phyloP scores from a whole-genome alignment of 2,888 invertebrate species.

The Drosophila percnosoma region DNA sequence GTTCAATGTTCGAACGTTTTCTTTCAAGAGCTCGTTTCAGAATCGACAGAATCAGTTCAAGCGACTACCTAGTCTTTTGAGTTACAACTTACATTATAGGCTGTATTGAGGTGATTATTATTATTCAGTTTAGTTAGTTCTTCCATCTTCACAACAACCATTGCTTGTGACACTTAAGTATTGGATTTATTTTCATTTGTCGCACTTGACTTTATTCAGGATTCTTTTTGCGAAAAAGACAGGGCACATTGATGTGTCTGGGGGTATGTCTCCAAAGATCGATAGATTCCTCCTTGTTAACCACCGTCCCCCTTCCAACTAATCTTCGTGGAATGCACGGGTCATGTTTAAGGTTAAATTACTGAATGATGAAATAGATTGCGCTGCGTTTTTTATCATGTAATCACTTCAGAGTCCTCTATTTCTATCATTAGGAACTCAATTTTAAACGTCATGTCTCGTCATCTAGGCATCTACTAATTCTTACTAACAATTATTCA shows the following conservation, averaged over 20 bases:
- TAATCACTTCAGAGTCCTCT: background rate
- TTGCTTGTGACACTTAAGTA: background rate
- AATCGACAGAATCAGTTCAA: background rate
- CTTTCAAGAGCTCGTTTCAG: background rate
- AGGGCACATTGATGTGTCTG: background rate
- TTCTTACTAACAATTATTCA: background rate
- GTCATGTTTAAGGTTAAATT: background rate
- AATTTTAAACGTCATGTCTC: background rate
- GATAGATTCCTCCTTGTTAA: no score
- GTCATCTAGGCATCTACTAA: background rate
- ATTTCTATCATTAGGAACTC: background rate
- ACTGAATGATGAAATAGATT: background rate
- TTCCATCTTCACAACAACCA: background rate
- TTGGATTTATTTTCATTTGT: background rate
- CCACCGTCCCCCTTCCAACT: background rate
- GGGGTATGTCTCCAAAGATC: background rate
- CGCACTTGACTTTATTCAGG: background rate
- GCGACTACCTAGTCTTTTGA: background rate
- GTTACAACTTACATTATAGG: background rate
- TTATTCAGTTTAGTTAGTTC: background rate
- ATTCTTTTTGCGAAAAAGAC: background rate
- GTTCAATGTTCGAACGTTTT: background rate
- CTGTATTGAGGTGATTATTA: no score
- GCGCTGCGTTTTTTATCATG: background rate
- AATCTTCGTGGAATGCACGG: background rate